Conservation (phyloP, 2,113 vertebrate genomes). For the Kryptolebias marmoratus region DNA sequence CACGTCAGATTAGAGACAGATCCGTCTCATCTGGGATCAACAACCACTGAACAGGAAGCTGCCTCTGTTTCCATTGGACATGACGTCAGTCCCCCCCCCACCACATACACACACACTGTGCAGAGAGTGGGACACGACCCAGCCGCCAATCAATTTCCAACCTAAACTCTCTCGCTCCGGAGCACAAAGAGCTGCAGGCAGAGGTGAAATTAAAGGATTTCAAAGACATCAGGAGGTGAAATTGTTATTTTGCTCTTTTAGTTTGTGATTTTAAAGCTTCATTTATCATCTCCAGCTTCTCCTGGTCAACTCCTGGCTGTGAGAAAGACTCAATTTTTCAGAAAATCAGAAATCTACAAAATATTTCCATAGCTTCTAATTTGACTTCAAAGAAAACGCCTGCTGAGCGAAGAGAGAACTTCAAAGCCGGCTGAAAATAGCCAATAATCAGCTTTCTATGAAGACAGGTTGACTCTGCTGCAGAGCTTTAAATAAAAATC, state of each 20-base stretch:
- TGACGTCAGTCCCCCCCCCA: slow-evolving; percentile 36
- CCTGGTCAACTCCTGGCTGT: background rate
- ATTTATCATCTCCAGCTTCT: background rate
- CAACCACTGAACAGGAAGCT: slow-evolving; percentile 37
- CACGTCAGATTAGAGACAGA: background rate
- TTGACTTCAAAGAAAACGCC: slow-evolving; percentile 30
- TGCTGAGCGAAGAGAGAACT: slow-evolving; percentile 37
- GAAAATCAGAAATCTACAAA: slow-evolving; percentile 1
- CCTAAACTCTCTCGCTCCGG: slow-evolving; percentile 17
- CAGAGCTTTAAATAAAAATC: background rate
- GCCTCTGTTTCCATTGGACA: slow-evolving; percentile 59
- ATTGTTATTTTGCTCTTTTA: background rate
- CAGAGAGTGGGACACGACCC: background rate
- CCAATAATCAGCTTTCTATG: slow-evolving; percentile 69
- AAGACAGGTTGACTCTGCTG: slow-evolving; percentile 37
- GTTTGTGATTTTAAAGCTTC: background rate
- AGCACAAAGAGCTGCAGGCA: slow-evolving; percentile 5
- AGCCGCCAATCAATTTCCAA: slow-evolving; percentile 42
- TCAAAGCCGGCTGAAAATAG: slow-evolving; percentile 60
- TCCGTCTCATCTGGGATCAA: background rate
- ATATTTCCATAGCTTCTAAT: slow-evolving; percentile 44
- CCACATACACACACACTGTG: slow-evolving; percentile 12
- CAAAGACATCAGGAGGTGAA: background rate
- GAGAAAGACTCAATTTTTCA: background rate
- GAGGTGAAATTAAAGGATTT: background rate